Conservation (phyloP, 2,113 vertebrate species). For the Nyctereutes procyonoides region DNA sequence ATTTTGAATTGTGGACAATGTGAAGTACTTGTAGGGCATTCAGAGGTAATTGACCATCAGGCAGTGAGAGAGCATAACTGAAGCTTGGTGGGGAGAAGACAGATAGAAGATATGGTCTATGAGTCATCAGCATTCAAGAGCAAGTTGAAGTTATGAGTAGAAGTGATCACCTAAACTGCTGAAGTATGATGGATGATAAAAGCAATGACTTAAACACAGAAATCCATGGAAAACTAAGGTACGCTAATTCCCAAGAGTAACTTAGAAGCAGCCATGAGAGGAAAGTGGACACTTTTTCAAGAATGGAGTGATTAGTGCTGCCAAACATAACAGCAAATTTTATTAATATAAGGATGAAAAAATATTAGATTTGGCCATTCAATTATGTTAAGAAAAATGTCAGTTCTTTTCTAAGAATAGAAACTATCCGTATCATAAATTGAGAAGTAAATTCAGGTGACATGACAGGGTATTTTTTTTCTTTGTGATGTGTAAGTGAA, state of each 20-base stretch:
- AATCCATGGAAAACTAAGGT: not conserved
- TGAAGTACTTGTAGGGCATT: not conserved
- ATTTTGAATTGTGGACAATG: conserved; percentile 13
- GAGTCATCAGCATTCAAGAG: not conserved
- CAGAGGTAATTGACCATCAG: not conserved
- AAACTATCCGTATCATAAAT: not conserved
- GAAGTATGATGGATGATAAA: not conserved
- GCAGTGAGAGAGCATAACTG: not conserved
- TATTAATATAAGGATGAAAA: not conserved
- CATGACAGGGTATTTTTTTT: not conserved
- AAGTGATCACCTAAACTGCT: not conserved
- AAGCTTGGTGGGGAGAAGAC: not conserved
- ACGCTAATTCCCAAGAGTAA: not conserved
- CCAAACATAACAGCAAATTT: not conserved
- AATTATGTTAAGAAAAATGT: conserved; percentile 1
- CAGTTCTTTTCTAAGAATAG: not conserved
- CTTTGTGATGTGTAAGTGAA: conserved; percentile 16
- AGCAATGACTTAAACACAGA: not conserved
- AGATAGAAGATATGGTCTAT: not conserved
- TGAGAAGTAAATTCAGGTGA: not conserved
- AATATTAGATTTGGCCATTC: conserved; percentile 10
- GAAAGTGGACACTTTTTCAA: not conserved
- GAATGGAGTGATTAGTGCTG: not conserved
- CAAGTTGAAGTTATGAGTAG: not conserved
- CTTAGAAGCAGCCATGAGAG: not conserved